Conservation (phyloP, 2,113 vertebrate genomes). For the Montifringilla adamsi region DNA sequence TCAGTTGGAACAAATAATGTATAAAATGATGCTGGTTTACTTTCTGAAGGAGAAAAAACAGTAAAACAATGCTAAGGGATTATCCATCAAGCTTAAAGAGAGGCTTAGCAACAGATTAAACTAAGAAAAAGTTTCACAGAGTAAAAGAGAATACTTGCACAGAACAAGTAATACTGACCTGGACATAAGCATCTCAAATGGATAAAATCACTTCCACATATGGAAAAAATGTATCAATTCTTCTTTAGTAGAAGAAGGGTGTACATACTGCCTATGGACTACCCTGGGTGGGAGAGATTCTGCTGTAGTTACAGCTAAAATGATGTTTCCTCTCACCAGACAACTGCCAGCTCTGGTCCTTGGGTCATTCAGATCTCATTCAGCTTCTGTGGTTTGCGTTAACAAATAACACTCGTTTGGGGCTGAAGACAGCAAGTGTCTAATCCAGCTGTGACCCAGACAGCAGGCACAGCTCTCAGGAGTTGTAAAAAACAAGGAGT, state of each 20-base stretch:
- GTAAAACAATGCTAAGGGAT: neutral
- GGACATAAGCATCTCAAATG: neutral
- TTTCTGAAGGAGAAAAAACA: neutral
- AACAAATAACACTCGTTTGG: neutral
- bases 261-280: neutral
- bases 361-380: neutral
- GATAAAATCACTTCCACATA: neutral
- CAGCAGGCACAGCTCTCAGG: neutral
- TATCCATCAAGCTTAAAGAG: neutral
- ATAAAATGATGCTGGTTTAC: neutral
- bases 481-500: neutral
- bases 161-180: neutral
- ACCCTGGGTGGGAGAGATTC: neutral
- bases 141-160: neutral
- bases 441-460: neutral
- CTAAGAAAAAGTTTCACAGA: neutral
- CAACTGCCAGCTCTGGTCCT: neutral
- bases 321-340: neutral
- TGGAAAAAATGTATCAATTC: neutral
- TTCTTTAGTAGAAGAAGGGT: neutral
- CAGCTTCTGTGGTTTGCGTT: neutral
- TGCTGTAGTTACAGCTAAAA: neutral
- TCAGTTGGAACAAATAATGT: neutral
- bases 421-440: neutral
- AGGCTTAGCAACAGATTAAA: neutral